Conservation (phyloP, 2,113 vertebrate genomes). For the Colinus virginianus region DNA sequence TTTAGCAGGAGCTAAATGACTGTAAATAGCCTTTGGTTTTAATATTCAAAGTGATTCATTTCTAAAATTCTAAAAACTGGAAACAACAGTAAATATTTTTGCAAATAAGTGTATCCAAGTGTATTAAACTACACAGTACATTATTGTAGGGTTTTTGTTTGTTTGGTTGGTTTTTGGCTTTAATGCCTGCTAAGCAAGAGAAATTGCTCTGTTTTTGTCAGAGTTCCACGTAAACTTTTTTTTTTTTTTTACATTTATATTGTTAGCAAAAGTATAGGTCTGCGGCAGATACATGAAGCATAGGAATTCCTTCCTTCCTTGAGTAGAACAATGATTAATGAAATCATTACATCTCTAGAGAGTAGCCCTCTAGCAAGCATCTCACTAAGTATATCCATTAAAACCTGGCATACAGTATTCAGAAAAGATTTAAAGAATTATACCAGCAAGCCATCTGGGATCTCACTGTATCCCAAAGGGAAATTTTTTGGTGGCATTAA, state of each 20-base stretch:
- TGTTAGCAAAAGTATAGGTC: neutral
- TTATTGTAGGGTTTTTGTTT: neutral
- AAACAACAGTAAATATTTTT: neutral
- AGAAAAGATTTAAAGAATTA: constrained; percentile 44
- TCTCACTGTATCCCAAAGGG: constrained; percentile 34
- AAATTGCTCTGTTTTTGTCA: neutral
- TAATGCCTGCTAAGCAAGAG: neutral
- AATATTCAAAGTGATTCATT: neutral
- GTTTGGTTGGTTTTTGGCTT: too few relatives aligned
- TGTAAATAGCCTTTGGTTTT: neutral
- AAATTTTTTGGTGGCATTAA: constrained; percentile 47
- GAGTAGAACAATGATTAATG: constrained; percentile 33
- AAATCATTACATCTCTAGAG: constrained; percentile 3
- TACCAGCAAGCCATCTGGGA: constrained; percentile 12
- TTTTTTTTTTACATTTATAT: neutral
- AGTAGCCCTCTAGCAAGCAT: constrained; percentile 28
- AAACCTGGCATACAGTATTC: constrained; percentile 17
- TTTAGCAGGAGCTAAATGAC: neutral
- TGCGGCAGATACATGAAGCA: neutral
- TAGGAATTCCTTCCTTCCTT: neutral
- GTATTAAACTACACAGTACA: neutral
- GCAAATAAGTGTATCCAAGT: neutral
- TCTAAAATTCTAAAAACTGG: neutral
- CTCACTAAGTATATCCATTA: constrained; percentile 40
- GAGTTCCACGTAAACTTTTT: neutral